These are phyloP conservation scores for Oscarella lobularis DNA, from an alignment of 37 sponge, comb jelly and placozoan species.

Conservation along the genomic window DNA sequence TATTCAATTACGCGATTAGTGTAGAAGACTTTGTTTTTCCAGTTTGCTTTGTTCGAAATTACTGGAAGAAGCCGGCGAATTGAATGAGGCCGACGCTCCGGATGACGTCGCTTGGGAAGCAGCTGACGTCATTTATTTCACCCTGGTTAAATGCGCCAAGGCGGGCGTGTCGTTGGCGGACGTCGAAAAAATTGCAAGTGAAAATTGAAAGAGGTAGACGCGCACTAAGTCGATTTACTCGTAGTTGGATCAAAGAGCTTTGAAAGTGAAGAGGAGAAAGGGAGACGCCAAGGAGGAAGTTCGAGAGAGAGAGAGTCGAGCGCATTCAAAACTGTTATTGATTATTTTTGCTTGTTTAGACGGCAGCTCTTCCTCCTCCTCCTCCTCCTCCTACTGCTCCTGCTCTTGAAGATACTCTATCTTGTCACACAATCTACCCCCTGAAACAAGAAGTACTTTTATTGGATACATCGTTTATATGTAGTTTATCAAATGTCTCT, in stretches of 20 bases:
- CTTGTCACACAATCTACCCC: no score
- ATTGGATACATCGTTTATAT: no score
- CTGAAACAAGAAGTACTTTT: no score
- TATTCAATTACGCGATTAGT: background rate
- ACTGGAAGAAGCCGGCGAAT: constrained; percentile 5
- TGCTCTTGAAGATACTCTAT: no score
- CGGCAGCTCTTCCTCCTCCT: no score
- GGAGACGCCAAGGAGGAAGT: constrained; percentile 3
- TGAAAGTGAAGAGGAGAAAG: background rate
- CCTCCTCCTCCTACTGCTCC: no score
- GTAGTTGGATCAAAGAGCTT: background rate
- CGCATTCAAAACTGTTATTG: no score
- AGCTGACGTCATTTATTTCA: constrained; percentile 5
- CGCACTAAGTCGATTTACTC: no score
- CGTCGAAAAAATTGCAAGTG: background rate
- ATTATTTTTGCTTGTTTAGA: no score
- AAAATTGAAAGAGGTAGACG: background rate
- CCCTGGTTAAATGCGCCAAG: background rate
- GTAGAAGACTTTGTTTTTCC: no score
- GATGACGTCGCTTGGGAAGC: constrained; percentile 9
- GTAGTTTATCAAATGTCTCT: no score
- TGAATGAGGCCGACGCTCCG: background rate
- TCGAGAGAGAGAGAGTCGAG: no score
- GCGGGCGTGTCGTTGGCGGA: background rate
- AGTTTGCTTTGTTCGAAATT: background rate